A percentile compares a stretch with the other conserved stretches of the same genome.
Conservation (phyloP, 2,113 vertebrate species). For the Lontra canadensis region DNA sequence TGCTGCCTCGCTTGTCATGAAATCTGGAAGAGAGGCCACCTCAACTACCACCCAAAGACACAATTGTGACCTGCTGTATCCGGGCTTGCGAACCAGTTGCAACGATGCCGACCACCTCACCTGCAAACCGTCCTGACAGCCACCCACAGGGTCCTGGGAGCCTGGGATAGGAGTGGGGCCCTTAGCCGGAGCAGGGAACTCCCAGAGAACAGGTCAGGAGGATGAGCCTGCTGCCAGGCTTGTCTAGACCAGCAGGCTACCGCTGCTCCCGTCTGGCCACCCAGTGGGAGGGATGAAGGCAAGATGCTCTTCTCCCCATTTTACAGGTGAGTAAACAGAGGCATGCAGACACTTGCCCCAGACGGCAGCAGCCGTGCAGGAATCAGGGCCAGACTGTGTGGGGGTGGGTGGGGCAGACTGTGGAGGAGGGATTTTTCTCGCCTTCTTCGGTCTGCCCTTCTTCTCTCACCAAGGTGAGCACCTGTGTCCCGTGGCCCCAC, state of each 20-base stretch:
- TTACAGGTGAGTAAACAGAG: slow-evolving; percentile 70
- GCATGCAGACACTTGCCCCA: slow-evolving; percentile 42
- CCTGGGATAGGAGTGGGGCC: background rate
- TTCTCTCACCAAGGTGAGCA: background rate
- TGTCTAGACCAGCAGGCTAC: slow-evolving; percentile 41
- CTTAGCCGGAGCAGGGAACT: background rate
- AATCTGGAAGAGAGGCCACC: background rate
- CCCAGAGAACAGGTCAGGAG: background rate
- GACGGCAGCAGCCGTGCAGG: background rate
- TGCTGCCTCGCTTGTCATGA: background rate
- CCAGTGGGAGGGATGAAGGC: background rate
- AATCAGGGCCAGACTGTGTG: background rate
- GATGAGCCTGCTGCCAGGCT: background rate
- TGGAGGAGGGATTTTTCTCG: background rate
- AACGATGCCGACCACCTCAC: background rate
- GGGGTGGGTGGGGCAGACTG: background rate
- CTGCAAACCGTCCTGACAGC: background rate
- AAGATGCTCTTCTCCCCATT: slow-evolving; percentile 56
- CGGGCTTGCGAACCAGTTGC: background rate
- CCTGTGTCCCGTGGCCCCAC: background rate
- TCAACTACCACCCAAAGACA: background rate
- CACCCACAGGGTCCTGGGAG: background rate
- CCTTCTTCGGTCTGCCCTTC: background rate
- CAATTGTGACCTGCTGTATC: background rate
- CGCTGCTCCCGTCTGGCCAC: background rate